Evolutionary conservation across 64 coral and sea anemone species (phyloP).

Genomic region (Pocillopora damicornis): DNA sequence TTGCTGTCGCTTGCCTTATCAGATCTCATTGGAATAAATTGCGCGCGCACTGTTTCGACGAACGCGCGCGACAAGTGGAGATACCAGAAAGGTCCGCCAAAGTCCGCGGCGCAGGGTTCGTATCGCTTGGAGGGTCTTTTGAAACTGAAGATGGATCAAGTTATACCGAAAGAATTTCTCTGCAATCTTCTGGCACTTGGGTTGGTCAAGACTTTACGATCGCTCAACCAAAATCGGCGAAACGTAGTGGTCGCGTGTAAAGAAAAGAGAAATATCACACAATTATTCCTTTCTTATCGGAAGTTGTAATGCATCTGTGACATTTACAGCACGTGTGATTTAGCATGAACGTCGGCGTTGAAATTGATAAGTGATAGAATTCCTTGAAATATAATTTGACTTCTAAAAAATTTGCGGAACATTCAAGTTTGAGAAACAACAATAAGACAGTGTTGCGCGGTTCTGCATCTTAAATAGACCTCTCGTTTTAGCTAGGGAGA

Average conservation of each 20-base stretch:
- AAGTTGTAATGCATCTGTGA: too few relatives aligned
- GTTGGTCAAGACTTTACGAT: constrained; percentile 23
- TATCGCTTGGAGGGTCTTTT: background rate
- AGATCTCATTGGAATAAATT: constrained; percentile 29
- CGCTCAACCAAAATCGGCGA: background rate
- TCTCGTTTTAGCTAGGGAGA: too few relatives aligned
- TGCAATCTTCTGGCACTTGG: background rate
- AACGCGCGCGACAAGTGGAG: background rate
- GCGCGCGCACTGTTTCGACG: background rate
- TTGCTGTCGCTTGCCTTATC: constrained; percentile 11
- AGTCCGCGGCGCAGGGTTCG: background rate
- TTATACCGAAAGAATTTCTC: background rate
- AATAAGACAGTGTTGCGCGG: too few relatives aligned
- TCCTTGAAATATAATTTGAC: background rate
- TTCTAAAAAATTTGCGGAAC: background rate
- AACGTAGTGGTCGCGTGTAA: background rate
- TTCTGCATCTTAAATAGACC: too few relatives aligned
- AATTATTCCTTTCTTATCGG: too few relatives aligned
- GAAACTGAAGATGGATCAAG: background rate
- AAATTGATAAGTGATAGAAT: background rate
- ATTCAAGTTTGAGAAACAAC: background rate
- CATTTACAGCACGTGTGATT: too few relatives aligned
- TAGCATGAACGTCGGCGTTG: too few relatives aligned
- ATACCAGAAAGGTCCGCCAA: background rate
- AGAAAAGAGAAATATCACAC: background rate